Conservation (phyloP, 2,113 vertebrate genomes). For the Noturus placidus region DNA sequence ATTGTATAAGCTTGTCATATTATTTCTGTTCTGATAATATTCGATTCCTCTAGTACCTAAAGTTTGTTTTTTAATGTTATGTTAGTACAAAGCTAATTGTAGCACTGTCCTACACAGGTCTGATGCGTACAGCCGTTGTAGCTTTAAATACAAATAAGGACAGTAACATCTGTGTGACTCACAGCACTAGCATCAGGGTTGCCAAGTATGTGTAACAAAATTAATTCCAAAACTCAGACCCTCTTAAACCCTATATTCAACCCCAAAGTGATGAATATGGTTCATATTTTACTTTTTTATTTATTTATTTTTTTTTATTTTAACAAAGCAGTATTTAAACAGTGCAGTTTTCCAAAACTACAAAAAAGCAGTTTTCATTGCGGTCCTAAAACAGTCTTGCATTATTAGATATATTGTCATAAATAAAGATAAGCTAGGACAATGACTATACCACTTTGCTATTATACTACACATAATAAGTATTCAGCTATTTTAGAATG, state of each 20-base stretch:
- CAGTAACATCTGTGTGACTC: not conserved
- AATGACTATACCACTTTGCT: not conserved
- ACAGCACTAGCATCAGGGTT: not conserved
- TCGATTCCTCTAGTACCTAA: not conserved
- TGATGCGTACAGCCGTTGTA: not conserved
- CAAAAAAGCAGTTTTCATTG: not conserved
- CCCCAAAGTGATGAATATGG: not conserved
- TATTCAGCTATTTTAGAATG: not conserved
- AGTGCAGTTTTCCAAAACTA: not conserved
- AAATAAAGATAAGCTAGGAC: not conserved
- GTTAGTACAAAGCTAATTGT: not conserved
- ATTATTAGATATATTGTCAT: not conserved
- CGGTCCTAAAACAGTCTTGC: not conserved
- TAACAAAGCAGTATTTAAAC: not conserved
- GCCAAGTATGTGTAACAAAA: not conserved
- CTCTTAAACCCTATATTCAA: not conserved
- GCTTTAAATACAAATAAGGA: not conserved
- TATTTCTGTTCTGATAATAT: not conserved
- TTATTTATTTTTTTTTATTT: not conserved
- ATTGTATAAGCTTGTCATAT: not conserved
- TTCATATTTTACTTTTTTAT: not conserved
- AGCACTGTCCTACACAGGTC: not conserved
- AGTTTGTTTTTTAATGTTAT: not conserved
- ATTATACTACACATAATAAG: not conserved
- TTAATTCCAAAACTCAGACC: not conserved